These are phyloP conservation scores for Luffia ferchaultella DNA, from an alignment of 2,888 invertebrate species.

Conservation along the genomic window DNA sequence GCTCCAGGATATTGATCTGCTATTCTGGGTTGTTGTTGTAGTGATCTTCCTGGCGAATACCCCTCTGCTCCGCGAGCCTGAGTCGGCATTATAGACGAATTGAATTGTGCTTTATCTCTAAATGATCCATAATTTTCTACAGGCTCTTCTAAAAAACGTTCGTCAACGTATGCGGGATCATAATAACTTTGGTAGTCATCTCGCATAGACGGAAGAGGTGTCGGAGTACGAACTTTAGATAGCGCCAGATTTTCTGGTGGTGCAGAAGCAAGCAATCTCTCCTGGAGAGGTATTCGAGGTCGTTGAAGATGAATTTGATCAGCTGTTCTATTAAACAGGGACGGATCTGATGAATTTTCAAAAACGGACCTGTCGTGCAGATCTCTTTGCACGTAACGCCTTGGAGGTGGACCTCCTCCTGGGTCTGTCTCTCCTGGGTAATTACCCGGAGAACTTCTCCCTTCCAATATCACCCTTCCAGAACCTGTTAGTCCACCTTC, in stretches of 20 bases:
- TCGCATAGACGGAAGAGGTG: not conserved
- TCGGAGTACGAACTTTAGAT: not conserved
- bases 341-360: not conserved
- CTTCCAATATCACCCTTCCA: not conserved
- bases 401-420: too few relatives aligned
- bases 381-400: too few relatives aligned
- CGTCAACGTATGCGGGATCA: not conserved
- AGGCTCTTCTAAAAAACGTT: not conserved
- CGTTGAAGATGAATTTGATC: not conserved
- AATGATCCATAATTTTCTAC: not conserved
- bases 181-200: not conserved
- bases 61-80: not conserved
- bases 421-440: not conserved
- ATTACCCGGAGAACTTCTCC: too few relatives aligned
- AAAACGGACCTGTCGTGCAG: not conserved
- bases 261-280: not conserved
- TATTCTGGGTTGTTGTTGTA: not conserved
- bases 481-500: not conserved
- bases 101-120: not conserved
- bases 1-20: too few relatives aligned
- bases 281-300: not conserved
- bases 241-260: not conserved
- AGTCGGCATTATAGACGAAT: not conserved
- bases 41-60: not conserved
- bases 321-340: not conserved